Evolutionary conservation across 2,888 invertebrate genomes (phyloP), one percentile per base, ranked within the genome.

Genomic region (Alcis repandata): DNA sequence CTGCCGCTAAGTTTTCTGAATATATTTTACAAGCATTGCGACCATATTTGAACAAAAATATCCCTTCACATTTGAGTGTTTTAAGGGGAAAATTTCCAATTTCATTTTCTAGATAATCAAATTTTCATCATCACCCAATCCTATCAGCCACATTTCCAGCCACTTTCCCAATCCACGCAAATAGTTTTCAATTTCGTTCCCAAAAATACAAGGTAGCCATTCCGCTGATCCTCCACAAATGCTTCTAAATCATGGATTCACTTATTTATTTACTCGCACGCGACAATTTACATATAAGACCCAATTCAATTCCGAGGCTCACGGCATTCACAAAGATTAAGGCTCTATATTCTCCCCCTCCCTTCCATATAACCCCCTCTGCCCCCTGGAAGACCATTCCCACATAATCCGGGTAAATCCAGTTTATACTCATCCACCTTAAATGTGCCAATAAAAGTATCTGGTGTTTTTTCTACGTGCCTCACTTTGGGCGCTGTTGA

Each of bases 351-450:
- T 76, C 77, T 72, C 73, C 65, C 63, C 71, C 56, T 53, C 67
- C 71, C 69, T 33, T 48, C 61, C 13, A 20, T 61, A 54, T 61
- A 61, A 10, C 70, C 67, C 72, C 76, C 75, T 70, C 74, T 73
- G 72, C 73, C 71, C 68, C 72, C 79, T 69, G 71, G 78, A 79
- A 80, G 86, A 83, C 87, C 87, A 84, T 86, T 84, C 80, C 84
- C 84, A 83, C 86, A 89, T 92, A 92, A 92, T 92, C 91, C 90
- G 74, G 84, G 89, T 89, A 90, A 92, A 91, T 92, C 92, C 90
- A 88, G 85, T 92, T 92, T 92, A 92, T 91, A 90, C 90, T 92
- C 91, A 92, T 92, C 92, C 92, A 92, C 92, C 91, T 92, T 92
- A 91, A 92, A 90, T 88, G 86, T 89, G 83, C 84, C 87, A 88